phyloP scores from a whole-genome alignment of 2,113 vertebrate genomes.

The Euleptes europaea region DNA sequence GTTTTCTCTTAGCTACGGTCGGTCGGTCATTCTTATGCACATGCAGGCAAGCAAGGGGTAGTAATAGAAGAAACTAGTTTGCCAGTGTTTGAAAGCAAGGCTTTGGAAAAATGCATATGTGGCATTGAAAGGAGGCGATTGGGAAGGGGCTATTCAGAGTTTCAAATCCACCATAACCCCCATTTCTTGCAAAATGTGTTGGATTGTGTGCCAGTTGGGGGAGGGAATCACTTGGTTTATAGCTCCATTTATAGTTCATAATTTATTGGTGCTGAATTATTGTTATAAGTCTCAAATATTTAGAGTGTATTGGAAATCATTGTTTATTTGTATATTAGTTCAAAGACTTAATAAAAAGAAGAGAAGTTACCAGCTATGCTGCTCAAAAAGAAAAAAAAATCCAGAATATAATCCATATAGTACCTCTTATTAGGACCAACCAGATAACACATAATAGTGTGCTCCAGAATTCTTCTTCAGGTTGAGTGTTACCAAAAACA shows the following conservation, averaged over 20 bases:
- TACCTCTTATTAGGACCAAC: no score
- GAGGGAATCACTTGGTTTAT: background rate
- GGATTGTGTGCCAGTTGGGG: background rate
- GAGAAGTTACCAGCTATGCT: no score
- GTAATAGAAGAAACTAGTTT: background rate
- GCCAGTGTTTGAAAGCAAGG: constrained; percentile 7
- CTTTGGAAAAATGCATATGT: background rate
- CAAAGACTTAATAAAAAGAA: constrained; percentile 17
- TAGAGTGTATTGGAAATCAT: background rate
- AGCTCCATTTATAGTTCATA: background rate
- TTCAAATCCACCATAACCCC: background rate
- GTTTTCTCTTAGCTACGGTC: constrained; percentile 29
- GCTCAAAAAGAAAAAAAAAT: no score
- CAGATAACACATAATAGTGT: no score
- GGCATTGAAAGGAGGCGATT: background rate
- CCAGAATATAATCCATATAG: no score
- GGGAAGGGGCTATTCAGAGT: background rate
- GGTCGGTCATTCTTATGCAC: constrained; percentile 35
- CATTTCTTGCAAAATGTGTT: background rate
- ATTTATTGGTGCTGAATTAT: background rate
- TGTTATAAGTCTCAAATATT: no score
- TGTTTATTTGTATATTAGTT: constrained; percentile 17
- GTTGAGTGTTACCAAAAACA: no score
- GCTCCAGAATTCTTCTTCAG: no score
- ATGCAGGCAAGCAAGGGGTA: constrained; percentile 3